Conservation (phyloP, 2,888 invertebrate species). For the Drosophila cracens region DNA sequence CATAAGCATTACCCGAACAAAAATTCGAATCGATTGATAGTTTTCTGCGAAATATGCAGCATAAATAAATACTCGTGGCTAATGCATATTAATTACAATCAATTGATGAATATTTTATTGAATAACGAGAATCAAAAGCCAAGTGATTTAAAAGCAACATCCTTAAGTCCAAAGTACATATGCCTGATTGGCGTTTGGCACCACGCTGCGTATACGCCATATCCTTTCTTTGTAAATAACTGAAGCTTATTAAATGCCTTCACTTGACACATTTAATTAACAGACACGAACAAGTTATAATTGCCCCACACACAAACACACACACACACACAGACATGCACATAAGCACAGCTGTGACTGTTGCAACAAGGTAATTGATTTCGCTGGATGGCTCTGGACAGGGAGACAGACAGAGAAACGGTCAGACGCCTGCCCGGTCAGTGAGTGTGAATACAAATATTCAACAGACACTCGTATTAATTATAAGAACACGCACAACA, state of each 20-base stretch:
- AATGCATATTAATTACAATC: neutral
- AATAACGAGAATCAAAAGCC: neutral
- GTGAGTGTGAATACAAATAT: conserved; percentile 66
- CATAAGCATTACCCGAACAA: neutral
- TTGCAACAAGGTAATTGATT: conserved; percentile 65
- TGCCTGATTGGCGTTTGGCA: conserved; percentile 15
- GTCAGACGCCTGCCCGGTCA: conserved; percentile 20
- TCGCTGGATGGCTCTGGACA: conserved; percentile 19
- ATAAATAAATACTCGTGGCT: neutral
- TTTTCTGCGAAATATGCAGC: too few relatives aligned
- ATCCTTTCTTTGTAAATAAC: conserved; percentile 72
- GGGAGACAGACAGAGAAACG: conserved; percentile 18
- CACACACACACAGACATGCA: conserved; percentile 5
- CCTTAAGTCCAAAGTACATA: conserved; percentile 2
- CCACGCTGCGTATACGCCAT: conserved; percentile 45
- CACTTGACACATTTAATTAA: conserved; percentile 81
- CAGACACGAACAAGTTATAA: conserved; percentile 80
- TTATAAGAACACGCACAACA: conserved; percentile 58
- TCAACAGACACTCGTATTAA: conserved; percentile 67
- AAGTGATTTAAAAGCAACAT: neutral
- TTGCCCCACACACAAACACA: conserved; percentile 46
- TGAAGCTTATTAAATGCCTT: conserved; percentile 80
- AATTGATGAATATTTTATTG: neutral
- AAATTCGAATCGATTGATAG: too few relatives aligned
- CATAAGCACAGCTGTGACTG: conserved; percentile 38